phyloP scores from a whole-genome alignment of 2,113 vertebrate species.

The Candoia aspera region DNA sequence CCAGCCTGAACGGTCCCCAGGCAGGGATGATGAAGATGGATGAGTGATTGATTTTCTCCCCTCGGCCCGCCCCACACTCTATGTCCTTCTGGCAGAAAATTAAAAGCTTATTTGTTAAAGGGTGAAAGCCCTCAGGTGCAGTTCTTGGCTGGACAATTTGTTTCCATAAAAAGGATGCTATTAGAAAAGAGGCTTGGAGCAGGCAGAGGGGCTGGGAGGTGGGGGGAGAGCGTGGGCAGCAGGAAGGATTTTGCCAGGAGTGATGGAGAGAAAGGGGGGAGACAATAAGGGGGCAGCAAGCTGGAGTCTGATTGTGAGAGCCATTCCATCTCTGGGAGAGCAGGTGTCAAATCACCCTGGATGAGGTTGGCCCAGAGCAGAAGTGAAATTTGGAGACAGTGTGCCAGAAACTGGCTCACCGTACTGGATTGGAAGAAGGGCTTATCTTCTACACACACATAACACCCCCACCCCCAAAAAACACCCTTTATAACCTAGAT shows the following conservation, averaged over 20 bases:
- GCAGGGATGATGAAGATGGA: constrained; percentile 85
- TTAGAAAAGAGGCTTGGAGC: constrained; percentile 79
- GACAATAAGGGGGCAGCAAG: constrained; percentile 17
- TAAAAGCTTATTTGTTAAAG: constrained; percentile 89
- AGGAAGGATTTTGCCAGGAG: not conserved
- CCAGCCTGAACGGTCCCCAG: constrained; percentile 79
- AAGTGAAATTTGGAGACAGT: constrained; percentile 51
- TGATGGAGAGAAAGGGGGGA: not conserved
- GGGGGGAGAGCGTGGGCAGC: constrained; percentile 54
- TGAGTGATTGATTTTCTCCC: constrained; percentile 84
- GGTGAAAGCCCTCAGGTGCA: constrained; percentile 84
- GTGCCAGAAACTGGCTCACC: not conserved
- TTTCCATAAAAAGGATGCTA: constrained; percentile 85
- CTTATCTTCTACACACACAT: not conserved
- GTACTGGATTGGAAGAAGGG: not conserved
- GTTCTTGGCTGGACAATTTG: constrained; percentile 84
- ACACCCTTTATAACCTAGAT: not conserved
- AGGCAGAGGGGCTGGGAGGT: constrained; percentile 71
- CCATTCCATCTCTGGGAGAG: constrained; percentile 29
- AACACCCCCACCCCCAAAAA: not conserved
- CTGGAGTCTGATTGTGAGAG: constrained; percentile 36
- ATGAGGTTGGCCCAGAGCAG: constrained; percentile 54
- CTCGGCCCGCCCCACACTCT: constrained; percentile 28
- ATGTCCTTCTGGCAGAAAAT: constrained; percentile 86
- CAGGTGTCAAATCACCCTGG: constrained; percentile 60